Evolutionary conservation across 2,888 invertebrate species (phyloP).

Genomic region (Galerucella pusilla): DNA sequence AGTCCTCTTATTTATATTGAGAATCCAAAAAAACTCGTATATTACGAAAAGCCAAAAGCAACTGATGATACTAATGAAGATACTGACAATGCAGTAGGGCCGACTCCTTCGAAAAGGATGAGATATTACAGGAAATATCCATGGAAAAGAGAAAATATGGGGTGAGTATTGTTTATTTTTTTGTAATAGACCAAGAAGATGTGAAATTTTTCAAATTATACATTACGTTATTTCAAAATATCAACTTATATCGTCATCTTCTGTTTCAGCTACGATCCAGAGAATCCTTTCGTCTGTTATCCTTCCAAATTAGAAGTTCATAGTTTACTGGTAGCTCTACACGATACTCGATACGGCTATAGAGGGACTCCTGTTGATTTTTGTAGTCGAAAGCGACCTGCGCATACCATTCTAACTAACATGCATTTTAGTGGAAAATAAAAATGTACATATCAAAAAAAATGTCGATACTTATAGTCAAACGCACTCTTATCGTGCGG

Average conservation of each 20-base stretch:
- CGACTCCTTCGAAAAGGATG: constrained; percentile 65
- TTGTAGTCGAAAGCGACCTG: constrained; percentile 73
- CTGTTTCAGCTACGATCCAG: constrained; percentile 67
- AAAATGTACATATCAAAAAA: no score
- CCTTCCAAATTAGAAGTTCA: constrained; percentile 74
- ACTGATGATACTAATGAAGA: constrained; percentile 2
- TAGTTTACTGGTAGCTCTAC: constrained; percentile 70
- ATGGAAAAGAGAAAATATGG: constrained; percentile 70
- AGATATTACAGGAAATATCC: constrained; percentile 73
- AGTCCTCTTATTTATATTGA: constrained; percentile 62
- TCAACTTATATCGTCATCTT: no score
- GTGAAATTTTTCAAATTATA: no score
- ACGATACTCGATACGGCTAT: constrained; percentile 72
- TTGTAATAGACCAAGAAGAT: no score
- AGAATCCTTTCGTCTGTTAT: constrained; percentile 70
- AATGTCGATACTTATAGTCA: background rate
- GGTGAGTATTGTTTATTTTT: no score
- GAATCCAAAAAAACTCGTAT: constrained; percentile 27
- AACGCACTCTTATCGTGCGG: no score
- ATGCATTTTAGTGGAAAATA: constrained; percentile 70
- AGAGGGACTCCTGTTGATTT: constrained; percentile 69
- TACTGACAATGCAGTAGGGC: constrained; percentile 28
- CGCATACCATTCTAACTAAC: constrained; percentile 71
- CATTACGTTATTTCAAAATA: no score
- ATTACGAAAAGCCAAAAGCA: constrained; percentile 6